These are phyloP conservation scores for Microtus ochrogaster DNA, from an alignment of 2,113 vertebrate species.

Conservation along the genomic window DNA sequence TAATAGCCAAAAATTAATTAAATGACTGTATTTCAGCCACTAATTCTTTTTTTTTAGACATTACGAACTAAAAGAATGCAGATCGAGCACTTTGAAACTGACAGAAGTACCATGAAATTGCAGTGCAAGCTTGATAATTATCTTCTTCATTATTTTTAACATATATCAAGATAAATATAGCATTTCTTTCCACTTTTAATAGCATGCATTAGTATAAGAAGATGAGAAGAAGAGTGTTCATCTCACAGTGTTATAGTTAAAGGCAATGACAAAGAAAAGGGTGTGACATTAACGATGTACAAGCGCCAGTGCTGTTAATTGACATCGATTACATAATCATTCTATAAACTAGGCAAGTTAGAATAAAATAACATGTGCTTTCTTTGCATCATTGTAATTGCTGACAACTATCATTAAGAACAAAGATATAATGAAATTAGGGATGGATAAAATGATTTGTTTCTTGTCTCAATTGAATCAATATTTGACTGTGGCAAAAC, in stretches of 20 bases:
- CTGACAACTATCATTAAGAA: conserved; percentile 35
- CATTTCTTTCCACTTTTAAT: conserved; percentile 80
- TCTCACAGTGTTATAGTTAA: conserved; percentile 77
- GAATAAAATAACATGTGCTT: conserved; percentile 64
- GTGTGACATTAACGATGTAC: conserved; percentile 73
- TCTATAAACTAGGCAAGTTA: conserved; percentile 50
- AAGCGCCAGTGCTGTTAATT: conserved; percentile 63
- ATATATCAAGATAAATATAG: conserved; percentile 82
- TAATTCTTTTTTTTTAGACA: conserved; percentile 77
- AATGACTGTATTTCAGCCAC: conserved; percentile 82
- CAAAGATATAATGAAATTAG: conserved; percentile 34
- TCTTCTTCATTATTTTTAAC: conserved; percentile 84
- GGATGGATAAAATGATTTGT: conserved; percentile 19
- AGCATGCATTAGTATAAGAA: conserved; percentile 72
- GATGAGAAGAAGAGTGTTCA: conserved; percentile 69
- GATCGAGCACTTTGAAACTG: conserved; percentile 81
- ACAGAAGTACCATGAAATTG: conserved; percentile 79
- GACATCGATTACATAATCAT: conserved; percentile 67
- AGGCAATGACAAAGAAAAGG: conserved; percentile 74
- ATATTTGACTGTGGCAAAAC: neutral
- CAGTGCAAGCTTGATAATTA: conserved; percentile 82
- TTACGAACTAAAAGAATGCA: conserved; percentile 78
- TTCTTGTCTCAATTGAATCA: conserved; percentile 22
- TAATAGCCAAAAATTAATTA: conserved; percentile 84
- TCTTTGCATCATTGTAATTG: conserved; percentile 22